phyloP scores from a whole-genome alignment of 1,140 invertebrate species.

The Medauroidea extradentata region DNA sequence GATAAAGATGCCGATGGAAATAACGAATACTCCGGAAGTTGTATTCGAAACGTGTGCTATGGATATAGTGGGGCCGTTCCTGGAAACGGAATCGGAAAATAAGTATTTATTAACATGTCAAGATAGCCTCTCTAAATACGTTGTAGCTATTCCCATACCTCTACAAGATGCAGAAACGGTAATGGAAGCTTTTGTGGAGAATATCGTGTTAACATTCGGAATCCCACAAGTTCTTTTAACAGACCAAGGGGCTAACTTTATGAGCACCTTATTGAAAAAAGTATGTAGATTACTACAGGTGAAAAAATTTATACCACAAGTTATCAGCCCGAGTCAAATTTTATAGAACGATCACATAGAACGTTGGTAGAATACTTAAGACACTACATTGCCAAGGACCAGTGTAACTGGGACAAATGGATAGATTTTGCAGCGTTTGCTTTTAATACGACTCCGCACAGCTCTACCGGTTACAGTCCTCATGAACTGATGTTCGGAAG shows the following conservation, averaged over 20 bases:
- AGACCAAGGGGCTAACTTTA: conserved; percentile 1
- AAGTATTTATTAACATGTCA: conserved; percentile 3
- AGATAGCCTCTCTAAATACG: conserved; percentile 10
- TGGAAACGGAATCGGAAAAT: background rate
- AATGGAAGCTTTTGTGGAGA: background rate
- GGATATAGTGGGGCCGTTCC: too few relatives aligned
- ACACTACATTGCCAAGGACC: conserved; percentile 26
- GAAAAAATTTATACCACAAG: conserved; percentile 30
- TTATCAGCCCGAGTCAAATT: conserved; percentile 36
- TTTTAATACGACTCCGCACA: conserved; percentile 13
- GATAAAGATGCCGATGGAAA: conserved; percentile 4
- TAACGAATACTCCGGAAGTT: background rate
- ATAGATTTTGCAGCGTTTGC: background rate
- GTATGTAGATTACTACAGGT: conserved; percentile 26
- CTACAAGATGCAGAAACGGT: background rate
- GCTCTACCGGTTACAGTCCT: background rate
- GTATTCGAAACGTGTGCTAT: too few relatives aligned
- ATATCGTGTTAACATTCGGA: background rate
- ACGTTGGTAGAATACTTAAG: conserved; percentile 34
- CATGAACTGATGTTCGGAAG: conserved; percentile 7
- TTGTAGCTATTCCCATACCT: background rate
- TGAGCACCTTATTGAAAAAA: conserved; percentile 21
- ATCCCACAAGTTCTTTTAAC: background rate
- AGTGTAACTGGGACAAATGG: conserved; percentile 32
- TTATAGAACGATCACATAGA: conserved; percentile 34